phyloP scores from a whole-genome alignment of 2,888 invertebrate species.

The Athalia rosae region DNA sequence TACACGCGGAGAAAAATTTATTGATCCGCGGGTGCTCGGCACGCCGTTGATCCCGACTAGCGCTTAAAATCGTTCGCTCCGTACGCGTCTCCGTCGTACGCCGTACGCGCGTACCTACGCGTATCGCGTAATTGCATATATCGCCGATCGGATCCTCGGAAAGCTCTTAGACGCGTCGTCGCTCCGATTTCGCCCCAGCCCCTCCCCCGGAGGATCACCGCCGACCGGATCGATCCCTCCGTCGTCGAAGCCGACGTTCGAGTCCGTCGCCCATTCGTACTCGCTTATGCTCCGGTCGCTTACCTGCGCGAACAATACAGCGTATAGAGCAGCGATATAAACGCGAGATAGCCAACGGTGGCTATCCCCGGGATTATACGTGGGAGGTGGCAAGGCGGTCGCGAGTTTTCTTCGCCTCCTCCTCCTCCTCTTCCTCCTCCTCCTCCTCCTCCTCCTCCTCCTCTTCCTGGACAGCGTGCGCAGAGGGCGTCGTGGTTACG shows the following conservation, averaged over 20 bases:
- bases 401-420: conserved; percentile 49
- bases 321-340: not conserved
- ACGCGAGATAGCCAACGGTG: conserved; percentile 25
- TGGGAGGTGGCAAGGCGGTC: conserved; percentile 43
- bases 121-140: too few relatives aligned
- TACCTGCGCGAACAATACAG: not conserved
- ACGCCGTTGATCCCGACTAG: conserved; percentile 29
- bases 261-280: too few relatives aligned
- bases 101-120: too few relatives aligned
- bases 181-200: too few relatives aligned
- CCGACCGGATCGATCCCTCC: too few relatives aligned
- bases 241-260: too few relatives aligned
- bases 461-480: conserved; percentile 52
- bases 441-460: conserved; percentile 49
- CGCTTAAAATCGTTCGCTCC: too few relatives aligned
- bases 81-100: too few relatives aligned
- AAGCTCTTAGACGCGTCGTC: too few relatives aligned
- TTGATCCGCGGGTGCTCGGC: conserved; percentile 57
- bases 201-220: too few relatives aligned
- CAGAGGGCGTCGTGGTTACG: conserved; percentile 65
- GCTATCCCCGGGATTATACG: conserved; percentile 16
- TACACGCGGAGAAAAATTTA: conserved; percentile 60
- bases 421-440: conserved; percentile 47
- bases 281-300: too few relatives aligned
- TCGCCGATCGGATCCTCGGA: too few relatives aligned